These are phyloP conservation scores for Gorsachius magnificus DNA, from an alignment of 2,797 vertebrate species.

Conservation along the genomic window DNA sequence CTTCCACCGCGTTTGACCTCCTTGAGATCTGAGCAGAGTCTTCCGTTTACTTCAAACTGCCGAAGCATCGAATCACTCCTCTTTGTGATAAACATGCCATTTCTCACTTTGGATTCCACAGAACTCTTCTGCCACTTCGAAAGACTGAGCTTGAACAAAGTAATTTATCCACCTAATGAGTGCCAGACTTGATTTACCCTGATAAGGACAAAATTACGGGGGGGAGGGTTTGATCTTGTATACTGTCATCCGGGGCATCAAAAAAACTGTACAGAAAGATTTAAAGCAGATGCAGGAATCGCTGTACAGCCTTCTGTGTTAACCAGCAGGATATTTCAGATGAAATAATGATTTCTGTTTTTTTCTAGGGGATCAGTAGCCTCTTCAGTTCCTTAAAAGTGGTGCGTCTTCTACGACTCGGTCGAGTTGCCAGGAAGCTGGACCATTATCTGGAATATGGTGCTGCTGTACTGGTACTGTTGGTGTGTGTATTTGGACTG, in stretches of 20 bases:
- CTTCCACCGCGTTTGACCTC: background rate
- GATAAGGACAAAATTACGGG: background rate
- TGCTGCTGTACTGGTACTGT: constrained; percentile 90
- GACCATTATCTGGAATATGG: constrained; percentile 97
- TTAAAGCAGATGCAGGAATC: background rate
- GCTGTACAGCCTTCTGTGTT: background rate
- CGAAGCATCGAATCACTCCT: background rate
- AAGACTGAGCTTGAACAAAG: background rate
- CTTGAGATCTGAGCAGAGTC: background rate
- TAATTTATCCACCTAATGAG: background rate
- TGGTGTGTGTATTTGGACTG: constrained; percentile 95
- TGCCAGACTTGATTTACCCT: background rate
- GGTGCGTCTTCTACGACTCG: constrained; percentile 91
- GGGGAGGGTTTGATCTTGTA: background rate
- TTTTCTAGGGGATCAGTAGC: constrained; percentile 90
- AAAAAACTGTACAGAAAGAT: background rate
- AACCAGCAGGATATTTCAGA: background rate
- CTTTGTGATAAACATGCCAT: background rate
- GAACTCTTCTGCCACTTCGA: background rate
- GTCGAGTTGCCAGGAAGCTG: constrained; percentile 92
- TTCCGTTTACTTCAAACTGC: background rate
- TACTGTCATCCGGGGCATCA: background rate
- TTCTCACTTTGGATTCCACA: background rate
- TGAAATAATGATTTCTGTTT: constrained; percentile 37
- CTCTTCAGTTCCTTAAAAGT: constrained; percentile 97